Evolutionary conservation across 2,888 invertebrate species (phyloP), one percentile per base, ranked within the genome.

Genomic region (Prenolepis imparis): DNA sequence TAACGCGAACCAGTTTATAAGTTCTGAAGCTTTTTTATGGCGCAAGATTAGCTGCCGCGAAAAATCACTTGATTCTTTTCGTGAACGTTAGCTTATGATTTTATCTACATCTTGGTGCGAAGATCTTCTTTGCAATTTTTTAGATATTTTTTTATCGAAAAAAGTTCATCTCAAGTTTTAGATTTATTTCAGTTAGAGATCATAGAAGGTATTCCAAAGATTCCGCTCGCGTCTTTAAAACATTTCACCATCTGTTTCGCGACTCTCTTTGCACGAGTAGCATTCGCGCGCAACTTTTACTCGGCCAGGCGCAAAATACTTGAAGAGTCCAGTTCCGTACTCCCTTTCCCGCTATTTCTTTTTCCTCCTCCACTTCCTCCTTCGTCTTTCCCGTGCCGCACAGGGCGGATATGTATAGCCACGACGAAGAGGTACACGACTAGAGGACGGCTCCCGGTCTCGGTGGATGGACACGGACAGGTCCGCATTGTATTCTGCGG

Each of bases 401-500:
- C 57, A 64, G 74, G 82, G 72, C 81, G 91, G 89, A 91, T 92
- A 92, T 92, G 90, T 92, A 92, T 92, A 92, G 92, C 93, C 87
- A 82, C 89, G 89, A 84, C 91, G 91, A 90, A 90, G 91, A 92
- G 90, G 90, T 91, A 92, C 93, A 90, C 88, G 91, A 90, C 91
- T 90, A 88, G 91, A 90, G 90, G 91, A 91, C 89, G 90, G 91
- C 91, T 90, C 86, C 90, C 87, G 91, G 92, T 93, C 90, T 90
- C 90, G 91, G 87, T 91, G 92, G 94, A 94, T 93, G 94, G 94
- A 94, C 94, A 94, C 91, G 92, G 94, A 94, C 93, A 94, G 94
- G 93, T 92, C 92, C 93, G 94, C 94, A 94, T 94, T 94, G 94
- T 94, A 93, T 94, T 94, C 94, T 89, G 87, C 88, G 91, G 93